Percentiles rank a stretch among this genome's conserved stretches.
Conservation (phyloP, 1,140 invertebrate species). For the Drosophila pruinosa region DNA sequence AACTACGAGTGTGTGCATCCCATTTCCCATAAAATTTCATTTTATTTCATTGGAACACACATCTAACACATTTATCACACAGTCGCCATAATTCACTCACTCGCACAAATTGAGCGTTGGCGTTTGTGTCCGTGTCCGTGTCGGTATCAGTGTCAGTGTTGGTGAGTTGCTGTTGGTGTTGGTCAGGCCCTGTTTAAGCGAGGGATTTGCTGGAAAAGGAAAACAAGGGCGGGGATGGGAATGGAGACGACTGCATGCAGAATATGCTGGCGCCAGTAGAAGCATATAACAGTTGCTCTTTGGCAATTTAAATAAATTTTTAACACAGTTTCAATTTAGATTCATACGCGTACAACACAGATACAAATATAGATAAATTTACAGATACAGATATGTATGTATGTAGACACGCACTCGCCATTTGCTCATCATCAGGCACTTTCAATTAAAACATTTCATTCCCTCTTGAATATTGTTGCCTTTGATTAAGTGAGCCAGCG, state of each 20-base stretch:
- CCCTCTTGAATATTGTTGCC: slow-evolving; percentile 51
- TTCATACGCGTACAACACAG: slow-evolving; percentile 22
- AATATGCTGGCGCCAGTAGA: slow-evolving; percentile 69
- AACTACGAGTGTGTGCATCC: slow-evolving; percentile 29
- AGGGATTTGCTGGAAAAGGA: background rate
- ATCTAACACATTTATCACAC: slow-evolving; percentile 76
- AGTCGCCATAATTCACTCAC: slow-evolving; percentile 55
- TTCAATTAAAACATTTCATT: slow-evolving; percentile 78
- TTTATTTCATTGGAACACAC: slow-evolving; percentile 68
- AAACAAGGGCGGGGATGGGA: too few species aligned
- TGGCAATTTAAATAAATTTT: slow-evolving; percentile 70
- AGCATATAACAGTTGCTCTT: slow-evolving; percentile 16
- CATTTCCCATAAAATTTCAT: slow-evolving; percentile 64
- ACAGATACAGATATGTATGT: background rate
- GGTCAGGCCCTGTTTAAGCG: background rate
- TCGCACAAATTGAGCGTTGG: slow-evolving; percentile 22
- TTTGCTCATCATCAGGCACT: slow-evolving; percentile 62
- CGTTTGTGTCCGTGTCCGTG: background rate
- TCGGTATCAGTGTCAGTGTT: background rate
- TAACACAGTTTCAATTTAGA: slow-evolving; percentile 69
- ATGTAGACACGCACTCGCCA: background rate
- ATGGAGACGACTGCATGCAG: background rate
- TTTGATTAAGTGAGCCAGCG: slow-evolving; percentile 67
- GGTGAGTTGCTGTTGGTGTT: slow-evolving; percentile 6
- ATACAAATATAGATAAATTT: background rate